Evolutionary conservation across 2,888 invertebrate species (phyloP).

Genomic region (Leucophenga maculata): DNA sequence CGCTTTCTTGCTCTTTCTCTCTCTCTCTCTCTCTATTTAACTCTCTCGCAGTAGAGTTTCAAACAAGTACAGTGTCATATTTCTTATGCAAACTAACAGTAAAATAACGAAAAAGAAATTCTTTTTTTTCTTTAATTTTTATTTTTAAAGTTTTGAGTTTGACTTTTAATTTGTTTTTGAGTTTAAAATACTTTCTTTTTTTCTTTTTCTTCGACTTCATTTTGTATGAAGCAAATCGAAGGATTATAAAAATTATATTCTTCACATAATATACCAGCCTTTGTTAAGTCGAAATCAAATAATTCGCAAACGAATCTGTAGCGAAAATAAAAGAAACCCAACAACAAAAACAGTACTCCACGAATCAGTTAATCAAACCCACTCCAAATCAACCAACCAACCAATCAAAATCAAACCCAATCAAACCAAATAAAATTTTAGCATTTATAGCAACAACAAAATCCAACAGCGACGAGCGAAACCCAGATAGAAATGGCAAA

Average conservation of each 20-base stretch:
- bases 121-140: not conserved
- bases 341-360: not conserved
- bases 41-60: not conserved
- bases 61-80: constrained; percentile 21
- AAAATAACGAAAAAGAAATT: not conserved
- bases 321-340: not conserved
- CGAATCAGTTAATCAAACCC: constrained; percentile 26
- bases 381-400: not conserved
- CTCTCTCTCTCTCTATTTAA: constrained; percentile 13
- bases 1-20: constrained; percentile 3
- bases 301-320: not conserved
- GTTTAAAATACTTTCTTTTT: constrained; percentile 28
- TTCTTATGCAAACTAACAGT: constrained; percentile 12
- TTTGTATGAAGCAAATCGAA: constrained; percentile 47
- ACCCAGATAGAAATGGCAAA: not conserved
- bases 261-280: constrained; percentile 70
- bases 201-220: constrained; percentile 43
- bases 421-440: not conserved
- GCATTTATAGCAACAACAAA: constrained; percentile 21
- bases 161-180: not conserved
- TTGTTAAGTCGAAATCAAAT: constrained; percentile 49
- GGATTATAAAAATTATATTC: constrained; percentile 63
- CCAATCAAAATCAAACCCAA: too few species aligned
- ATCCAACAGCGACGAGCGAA: not conserved
- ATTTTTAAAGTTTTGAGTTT: not conserved